Conservation (phyloP, 2,113 vertebrate species). For the Athene noctua region DNA sequence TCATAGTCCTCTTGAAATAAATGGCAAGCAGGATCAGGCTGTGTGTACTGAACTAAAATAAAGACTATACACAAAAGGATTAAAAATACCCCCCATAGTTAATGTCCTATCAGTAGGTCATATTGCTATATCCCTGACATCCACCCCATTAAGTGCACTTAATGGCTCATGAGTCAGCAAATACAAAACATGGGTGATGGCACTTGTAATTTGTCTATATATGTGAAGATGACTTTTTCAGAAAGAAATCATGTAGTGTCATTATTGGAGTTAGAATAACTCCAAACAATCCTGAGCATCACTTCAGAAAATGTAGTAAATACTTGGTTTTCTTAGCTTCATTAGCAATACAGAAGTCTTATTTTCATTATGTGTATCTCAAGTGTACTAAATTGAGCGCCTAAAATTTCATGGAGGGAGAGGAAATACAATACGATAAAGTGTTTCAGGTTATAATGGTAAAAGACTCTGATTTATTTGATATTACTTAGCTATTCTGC, state of each 20-base stretch:
- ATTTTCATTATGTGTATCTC: not conserved
- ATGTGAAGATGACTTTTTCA: not conserved
- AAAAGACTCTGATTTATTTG: constrained; percentile 55
- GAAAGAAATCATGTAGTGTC: not conserved
- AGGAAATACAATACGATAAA: not conserved
- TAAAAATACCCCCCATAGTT: not conserved
- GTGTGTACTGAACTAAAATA: not conserved
- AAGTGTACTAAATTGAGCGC: not conserved
- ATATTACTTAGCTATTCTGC: constrained; percentile 41
- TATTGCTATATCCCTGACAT: not conserved
- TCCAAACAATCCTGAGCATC: not conserved
- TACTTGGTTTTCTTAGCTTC: not conserved
- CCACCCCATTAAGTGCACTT: not conserved
- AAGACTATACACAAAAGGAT: not conserved
- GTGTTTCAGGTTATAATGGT: not conserved
- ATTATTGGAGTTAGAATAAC: not conserved
- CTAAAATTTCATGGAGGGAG: not conserved
- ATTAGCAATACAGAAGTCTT: not conserved
- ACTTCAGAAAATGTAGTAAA: not conserved
- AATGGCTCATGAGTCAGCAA: constrained; percentile 16
- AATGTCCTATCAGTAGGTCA: not conserved
- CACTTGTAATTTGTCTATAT: not conserved
- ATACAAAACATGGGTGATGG: not conserved
- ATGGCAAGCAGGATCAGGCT: not conserved
- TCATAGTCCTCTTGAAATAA: not conserved